Conservation (phyloP, 1,140 invertebrate genomes). For the Steinernema khuongi region DNA sequence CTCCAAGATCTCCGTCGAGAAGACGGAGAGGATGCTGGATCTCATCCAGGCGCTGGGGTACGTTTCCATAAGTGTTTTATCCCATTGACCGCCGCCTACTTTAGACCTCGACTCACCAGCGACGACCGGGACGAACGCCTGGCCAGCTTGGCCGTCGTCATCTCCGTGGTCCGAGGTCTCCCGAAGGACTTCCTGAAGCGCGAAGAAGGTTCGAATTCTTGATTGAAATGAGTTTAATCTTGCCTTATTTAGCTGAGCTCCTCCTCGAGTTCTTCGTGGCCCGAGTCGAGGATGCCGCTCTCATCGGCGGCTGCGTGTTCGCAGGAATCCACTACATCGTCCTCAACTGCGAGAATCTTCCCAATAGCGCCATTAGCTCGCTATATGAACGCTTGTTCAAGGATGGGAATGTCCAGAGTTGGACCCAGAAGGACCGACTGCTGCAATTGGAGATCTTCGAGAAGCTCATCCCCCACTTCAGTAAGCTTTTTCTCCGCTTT, state of each 20-base stretch:
- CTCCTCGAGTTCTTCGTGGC: conserved; percentile 17
- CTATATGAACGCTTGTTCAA: conserved; percentile 13
- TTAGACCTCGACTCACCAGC: conserved; percentile 57
- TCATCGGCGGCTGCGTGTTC: conserved; percentile 18
- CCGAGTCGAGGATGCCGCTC: conserved; percentile 13
- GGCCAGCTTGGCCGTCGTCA: conserved; percentile 1
- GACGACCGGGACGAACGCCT: conserved; percentile 20
- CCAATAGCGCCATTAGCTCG: background rate
- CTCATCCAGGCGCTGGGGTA: background rate
- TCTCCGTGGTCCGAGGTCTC: background rate
- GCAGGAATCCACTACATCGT: conserved; percentile 20
- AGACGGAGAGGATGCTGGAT: background rate
- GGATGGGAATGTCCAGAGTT: conserved; percentile 27
- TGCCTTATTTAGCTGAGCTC: conserved; percentile 5
- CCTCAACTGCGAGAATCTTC: conserved; percentile 13
- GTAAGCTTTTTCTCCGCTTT: conserved; percentile 14
- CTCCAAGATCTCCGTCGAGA: background rate
- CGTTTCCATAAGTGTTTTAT: background rate
- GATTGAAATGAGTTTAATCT: background rate
- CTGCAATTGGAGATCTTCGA: conserved; percentile 25
- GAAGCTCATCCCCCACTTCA: conserved; percentile 21
- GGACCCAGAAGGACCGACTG: conserved; percentile 20
- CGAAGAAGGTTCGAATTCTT: background rate
- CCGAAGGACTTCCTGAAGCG: conserved; percentile 17
- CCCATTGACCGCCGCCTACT: conserved; percentile 54